Conservation (phyloP, 2,113 vertebrate genomes). For the Silurus meridionalis region DNA sequence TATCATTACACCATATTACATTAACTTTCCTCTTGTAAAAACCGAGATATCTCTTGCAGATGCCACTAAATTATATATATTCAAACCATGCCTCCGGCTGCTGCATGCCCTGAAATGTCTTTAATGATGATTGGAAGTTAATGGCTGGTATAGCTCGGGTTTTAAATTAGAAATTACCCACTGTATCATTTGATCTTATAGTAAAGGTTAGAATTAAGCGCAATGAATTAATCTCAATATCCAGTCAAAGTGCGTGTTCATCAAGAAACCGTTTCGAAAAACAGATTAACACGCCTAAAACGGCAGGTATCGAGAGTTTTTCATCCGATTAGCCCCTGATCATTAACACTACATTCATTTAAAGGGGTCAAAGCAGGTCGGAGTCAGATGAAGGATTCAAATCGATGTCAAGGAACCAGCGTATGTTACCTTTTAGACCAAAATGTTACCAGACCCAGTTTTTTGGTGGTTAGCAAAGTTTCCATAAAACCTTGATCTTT, state of each 20-base stretch:
- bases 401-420: not conserved
- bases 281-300: slow-evolving; percentile 25
- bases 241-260: slow-evolving; percentile 47
- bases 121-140: slow-evolving; percentile 71
- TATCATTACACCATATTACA: slow-evolving; percentile 41
- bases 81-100: slow-evolving; percentile 69
- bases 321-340: not conserved
- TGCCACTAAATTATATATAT: slow-evolving; percentile 72
- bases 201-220: slow-evolving; percentile 72
- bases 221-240: slow-evolving; percentile 70
- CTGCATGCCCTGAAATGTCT: slow-evolving; percentile 69
- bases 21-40: slow-evolving; percentile 62
- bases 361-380: not conserved
- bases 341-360: slow-evolving; percentile 28
- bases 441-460: slow-evolving; percentile 34
- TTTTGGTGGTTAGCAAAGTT: slow-evolving; percentile 24
- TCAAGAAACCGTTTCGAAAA: slow-evolving; percentile 30
- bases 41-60: slow-evolving; percentile 70
- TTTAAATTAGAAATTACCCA: slow-evolving; percentile 73
- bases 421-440: slow-evolving; percentile 12
- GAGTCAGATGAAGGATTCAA: slow-evolving; percentile 7
- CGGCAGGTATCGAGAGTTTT: slow-evolving; percentile 9
- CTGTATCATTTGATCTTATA: slow-evolving; percentile 65
- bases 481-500: slow-evolving; percentile 40
- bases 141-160: slow-evolving; percentile 64